Conservation (phyloP, 2,888 invertebrate genomes). For the Ditula angustiorana region DNA sequence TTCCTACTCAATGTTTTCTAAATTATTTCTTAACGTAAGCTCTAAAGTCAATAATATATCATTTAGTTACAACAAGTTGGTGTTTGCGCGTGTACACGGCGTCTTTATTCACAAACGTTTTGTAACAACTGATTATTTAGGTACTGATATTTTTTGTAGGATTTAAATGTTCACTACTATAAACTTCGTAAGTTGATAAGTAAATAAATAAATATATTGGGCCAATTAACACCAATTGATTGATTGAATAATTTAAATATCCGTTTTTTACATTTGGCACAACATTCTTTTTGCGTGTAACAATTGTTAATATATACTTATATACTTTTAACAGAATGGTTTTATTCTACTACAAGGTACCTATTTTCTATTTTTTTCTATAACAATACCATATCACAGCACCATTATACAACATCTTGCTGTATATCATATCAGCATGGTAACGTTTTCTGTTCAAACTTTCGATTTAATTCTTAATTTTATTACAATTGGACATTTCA, state of each 20-base stretch:
- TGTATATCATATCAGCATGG: conserved; percentile 59
- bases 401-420: conserved; percentile 63
- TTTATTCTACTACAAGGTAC: conserved; percentile 55
- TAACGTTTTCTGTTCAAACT: conserved; percentile 54
- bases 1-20: not conserved
- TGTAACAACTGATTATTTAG: not conserved
- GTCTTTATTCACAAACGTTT: not conserved
- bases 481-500: conserved; percentile 61
- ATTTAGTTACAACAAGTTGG: not conserved
- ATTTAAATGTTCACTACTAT: not conserved
- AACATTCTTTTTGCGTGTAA: conserved; percentile 6
- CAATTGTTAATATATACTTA: conserved; percentile 42
- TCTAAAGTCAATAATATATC: not conserved
- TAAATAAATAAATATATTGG: too few relatives aligned
- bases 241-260: conserved; percentile 1
- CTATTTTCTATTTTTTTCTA: conserved; percentile 55
- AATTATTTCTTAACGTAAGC: not conserved
- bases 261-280: conserved; percentile 27
- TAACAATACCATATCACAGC: conserved; percentile 75
- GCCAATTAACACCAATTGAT: too few relatives aligned
- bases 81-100: not conserved
- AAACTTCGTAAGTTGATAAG: not conserved
- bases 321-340: conserved; percentile 50
- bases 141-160: too few relatives aligned
- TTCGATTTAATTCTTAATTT: conserved; percentile 51